Evolutionary conservation across 1,140 invertebrate genomes (phyloP).

Genomic region (Campodea augens): DNA sequence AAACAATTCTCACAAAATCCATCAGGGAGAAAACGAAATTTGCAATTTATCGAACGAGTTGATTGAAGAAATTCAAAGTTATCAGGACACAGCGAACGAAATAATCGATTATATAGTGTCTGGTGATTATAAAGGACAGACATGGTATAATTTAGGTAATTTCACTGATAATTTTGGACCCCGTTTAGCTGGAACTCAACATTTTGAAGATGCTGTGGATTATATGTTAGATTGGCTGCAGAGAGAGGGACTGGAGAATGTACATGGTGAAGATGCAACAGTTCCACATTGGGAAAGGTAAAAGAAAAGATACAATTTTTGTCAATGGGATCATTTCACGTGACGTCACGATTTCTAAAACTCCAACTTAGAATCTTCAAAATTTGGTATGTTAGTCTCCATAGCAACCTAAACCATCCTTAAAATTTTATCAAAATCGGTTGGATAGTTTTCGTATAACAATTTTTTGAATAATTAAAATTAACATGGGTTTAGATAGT

Average conservation of each 20-base stretch:
- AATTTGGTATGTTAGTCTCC: constrained; percentile 2
- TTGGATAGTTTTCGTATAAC: neutral
- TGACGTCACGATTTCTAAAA: no score
- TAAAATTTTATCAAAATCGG: neutral
- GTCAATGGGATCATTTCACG: no score
- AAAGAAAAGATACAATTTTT: constrained; percentile 14
- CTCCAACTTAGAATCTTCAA: no score
- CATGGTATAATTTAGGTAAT: neutral
- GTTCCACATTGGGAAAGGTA: constrained; percentile 18
- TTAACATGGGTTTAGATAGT: no score
- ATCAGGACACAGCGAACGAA: neutral
- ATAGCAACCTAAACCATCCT: neutral
- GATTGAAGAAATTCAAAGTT: neutral
- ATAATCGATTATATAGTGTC: neutral
- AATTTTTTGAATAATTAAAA: neutral
- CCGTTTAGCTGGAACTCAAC: constrained; percentile 16
- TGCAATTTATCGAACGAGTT: neutral
- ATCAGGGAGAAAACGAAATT: no score
- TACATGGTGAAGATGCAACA: constrained; percentile 21
- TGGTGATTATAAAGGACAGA: neutral
- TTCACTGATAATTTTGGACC: constrained; percentile 1
- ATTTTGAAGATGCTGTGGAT: constrained; percentile 26
- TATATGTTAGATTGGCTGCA: constrained; percentile 20
- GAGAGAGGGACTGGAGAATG: constrained; percentile 22
- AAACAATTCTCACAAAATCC: no score